Base-by-base conservation (phyloP, 1,140 invertebrate species). In the Camponotus floridanus region DNA sequence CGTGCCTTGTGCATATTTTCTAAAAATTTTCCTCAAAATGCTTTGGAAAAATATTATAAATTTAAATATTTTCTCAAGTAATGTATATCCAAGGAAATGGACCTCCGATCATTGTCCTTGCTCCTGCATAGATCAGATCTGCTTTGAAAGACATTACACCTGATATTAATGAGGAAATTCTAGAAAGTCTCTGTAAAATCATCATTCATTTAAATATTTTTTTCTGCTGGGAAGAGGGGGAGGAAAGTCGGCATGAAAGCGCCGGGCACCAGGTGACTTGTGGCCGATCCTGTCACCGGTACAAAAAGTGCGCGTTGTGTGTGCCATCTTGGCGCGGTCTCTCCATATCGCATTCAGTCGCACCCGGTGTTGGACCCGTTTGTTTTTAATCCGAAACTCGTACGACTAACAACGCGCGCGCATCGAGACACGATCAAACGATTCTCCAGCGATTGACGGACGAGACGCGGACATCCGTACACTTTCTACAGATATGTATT, bases 231-330 rank as follows among this genome's bases (percentile, higher is more conserved):
- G 13, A 18, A 4, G 48, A 18, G 4, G 15, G 15, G 48, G 48
- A 11, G 45, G 48, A 3, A 13, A 48, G 13, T 48, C 11, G 13
- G 45, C 45, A 3, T 36, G 5, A 36, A 67, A 42, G 21, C 2
- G 42, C 7, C 26, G 26, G 68, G 68, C 21, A 4, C 31, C 45
- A 21, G 0, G 21, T 59, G 31, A 8, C 26, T 15, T 3, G 3
- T 0, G 42, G 3, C 2, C 78, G 36, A 48, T 65, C 33, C 73
- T 85, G 45, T 70, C 57, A 61, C 61, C 59, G 57, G 86, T 59
- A 70, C 83, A 86, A 91, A 88, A 91, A 87, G 64, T 86, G 90
- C 91, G 90, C 91, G 90, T 87, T 85, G 88, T 86, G 88, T 87
- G 88, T 87, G 85, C 87, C 76, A 65, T 64, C 45, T 90, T 87